These are phyloP conservation scores for Passer domesticus DNA, from an alignment of 2,113 vertebrate genomes.

Conservation along the genomic window DNA sequence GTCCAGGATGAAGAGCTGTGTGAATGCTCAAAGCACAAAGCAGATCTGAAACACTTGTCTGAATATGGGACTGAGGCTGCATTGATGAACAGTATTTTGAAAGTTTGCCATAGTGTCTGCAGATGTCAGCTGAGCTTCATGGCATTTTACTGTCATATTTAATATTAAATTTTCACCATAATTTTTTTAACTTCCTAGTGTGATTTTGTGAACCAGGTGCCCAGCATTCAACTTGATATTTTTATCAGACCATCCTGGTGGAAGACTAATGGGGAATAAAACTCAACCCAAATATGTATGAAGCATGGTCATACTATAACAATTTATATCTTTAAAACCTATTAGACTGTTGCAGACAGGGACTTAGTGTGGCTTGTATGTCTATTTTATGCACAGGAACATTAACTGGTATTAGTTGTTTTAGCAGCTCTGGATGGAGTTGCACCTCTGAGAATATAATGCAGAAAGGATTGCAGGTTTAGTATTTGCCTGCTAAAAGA, in stretches of 20 bases:
- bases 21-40: neutral
- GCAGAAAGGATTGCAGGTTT: neutral
- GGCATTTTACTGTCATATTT: neutral
- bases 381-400: neutral
- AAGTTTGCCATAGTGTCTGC: neutral
- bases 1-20: neutral
- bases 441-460: neutral
- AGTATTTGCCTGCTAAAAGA: neutral
- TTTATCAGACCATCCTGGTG: neutral
- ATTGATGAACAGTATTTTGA: neutral
- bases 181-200: neutral
- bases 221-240: neutral
- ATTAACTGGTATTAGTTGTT: neutral
- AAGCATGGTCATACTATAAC: neutral
- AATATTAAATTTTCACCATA: neutral
- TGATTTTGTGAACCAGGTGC: neutral
- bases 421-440: neutral
- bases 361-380: neutral
- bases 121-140: neutral
- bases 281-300: neutral
- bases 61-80: neutral
- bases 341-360: neutral
- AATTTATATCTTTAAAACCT: neutral
- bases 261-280: neutral
- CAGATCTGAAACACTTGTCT: rapidly evolving